A percentile compares a stretch with the other conserved stretches of the same genome.
These are phyloP conservation scores for Brenthis hecate DNA, from an alignment of 2,888 invertebrate species.

Conservation along the genomic window DNA sequence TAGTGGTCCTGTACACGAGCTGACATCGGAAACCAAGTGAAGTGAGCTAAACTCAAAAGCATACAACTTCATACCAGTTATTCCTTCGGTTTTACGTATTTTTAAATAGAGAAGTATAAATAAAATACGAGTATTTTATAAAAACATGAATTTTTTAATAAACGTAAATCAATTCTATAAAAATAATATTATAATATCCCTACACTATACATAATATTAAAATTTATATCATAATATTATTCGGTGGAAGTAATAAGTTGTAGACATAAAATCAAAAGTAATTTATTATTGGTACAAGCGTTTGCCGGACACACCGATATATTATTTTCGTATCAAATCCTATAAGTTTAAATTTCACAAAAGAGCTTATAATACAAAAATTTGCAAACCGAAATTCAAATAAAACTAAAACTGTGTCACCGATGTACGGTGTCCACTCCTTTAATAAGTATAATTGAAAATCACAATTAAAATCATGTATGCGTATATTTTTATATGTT, in stretches of 20 bases:
- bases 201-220: conserved; percentile 2
- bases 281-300: not conserved
- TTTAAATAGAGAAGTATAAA: not conserved
- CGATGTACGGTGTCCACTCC: too few relatives aligned
- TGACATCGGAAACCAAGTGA: too few relatives aligned
- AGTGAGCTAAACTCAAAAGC: too few relatives aligned
- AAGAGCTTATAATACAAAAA: too few relatives aligned
- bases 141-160: conserved; percentile 26
- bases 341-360: not conserved
- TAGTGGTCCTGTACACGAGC: too few relatives aligned
- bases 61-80: not conserved
- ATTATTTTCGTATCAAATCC: not conserved
- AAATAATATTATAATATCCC: conserved; percentile 7
- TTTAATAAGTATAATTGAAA: too few relatives aligned
- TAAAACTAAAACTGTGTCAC: too few relatives aligned
- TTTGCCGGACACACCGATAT: not conserved
- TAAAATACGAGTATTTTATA: not conserved
- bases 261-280: not conserved
- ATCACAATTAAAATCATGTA: too few relatives aligned
- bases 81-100: not conserved
- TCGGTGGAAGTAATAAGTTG: not conserved
- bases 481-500: too few relatives aligned
- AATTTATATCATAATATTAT: not conserved
- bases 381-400: too few relatives aligned
- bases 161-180: conserved; percentile 20